Evolutionary conservation across 2,888 invertebrate species (phyloP), one percentile per base, ranked within the genome.

Genomic region (Ochlodes sylvanus): DNA sequence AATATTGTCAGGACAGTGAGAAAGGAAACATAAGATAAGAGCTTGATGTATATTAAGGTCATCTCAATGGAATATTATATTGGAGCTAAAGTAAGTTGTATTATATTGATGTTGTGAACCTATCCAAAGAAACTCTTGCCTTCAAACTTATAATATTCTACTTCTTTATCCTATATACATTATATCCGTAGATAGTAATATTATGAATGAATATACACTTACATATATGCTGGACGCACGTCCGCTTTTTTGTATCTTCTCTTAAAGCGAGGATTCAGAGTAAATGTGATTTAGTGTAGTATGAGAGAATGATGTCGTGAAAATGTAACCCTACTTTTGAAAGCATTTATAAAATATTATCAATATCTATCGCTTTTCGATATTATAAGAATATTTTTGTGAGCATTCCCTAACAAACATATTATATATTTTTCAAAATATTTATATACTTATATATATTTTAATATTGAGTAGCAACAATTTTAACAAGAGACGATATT

Each of bases 1-100:
- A 84, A 85, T 81, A 76, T 81, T 81, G 83, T 87, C 84, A 84
- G 86, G 83, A 88, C 84, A 88, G 79, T 78, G 78, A 79, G 77
- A 78, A 77, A 73, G 65, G n/a, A n/a, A n/a, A n/a, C 61, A 54
- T 77, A 76, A 76, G 72, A 62, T 72, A 63, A 71, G 62, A 76
- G 69, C 61, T 72, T 65, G 67, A 68, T 69, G 69, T 72, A 69
- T 68, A 0, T 55, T 68, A 56, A 61, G 55, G n/a, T 14, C 21
- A 15, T 62, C 70, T 85, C 82, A 84, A 85, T 75, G 77, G 14
- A 21, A 44, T 47, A 44, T 47, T 38, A 32, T 19, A 52, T 21
- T 65, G 50, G 50, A 38, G 21, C 38, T 57, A 21, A 65, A 57
- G 64, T 64, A 57, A 50, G 34, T 70, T 71, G 69, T 69, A 72